Evolutionary conservation across 2,113 vertebrate genomes (phyloP), one percentile per base, ranked within the genome.

Genomic region (Crocuta crocuta): DNA sequence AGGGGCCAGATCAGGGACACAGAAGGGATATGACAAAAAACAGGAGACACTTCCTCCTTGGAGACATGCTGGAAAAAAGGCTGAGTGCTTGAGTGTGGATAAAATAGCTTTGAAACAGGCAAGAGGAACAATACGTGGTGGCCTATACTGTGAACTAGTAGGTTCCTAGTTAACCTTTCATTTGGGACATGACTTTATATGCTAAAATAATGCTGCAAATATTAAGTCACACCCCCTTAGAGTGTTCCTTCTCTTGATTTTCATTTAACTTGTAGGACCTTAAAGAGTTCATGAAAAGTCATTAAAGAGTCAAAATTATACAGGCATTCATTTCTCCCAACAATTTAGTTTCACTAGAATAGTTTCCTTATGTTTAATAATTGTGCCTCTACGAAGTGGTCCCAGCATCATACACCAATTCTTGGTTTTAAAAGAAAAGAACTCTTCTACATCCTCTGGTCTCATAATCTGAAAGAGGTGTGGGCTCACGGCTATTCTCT

Each of bases 391-490:
- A 76, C 61, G 89, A 89, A 93, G 73, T 65, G 80, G 80, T 48
- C 39, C 65, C 45, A 70, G n/a, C 79, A 87, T 53, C 87, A 33
- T 83, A 84, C 2, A 92, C 35, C 28, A 55, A 68, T 81, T 78
- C 16, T 87, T 63, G 65, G 28, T 79, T 95, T 87, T 89, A 90
- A 97, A 85, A 90, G 17, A 90, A 97, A 85, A 90, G 17, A 70
- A 81, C 8, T 71, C 24, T 87, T 71, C 33, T 80, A 50, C 11
- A 53, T 31, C 17, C 53, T 97, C 24, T 84, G 45, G 55, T 87
- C 70, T 95, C 74, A 89, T 61, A 86, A 26, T 74, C 53, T 58
- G n/a, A 79, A 78, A 94, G 80, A 65, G 31, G 82, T 58, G 16
- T 26, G 24, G 16, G 63, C 65, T 81, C 13, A 55, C 4, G 70